Conservation (phyloP, 2,113 vertebrate genomes). For the Dendrocopos noguchii region DNA sequence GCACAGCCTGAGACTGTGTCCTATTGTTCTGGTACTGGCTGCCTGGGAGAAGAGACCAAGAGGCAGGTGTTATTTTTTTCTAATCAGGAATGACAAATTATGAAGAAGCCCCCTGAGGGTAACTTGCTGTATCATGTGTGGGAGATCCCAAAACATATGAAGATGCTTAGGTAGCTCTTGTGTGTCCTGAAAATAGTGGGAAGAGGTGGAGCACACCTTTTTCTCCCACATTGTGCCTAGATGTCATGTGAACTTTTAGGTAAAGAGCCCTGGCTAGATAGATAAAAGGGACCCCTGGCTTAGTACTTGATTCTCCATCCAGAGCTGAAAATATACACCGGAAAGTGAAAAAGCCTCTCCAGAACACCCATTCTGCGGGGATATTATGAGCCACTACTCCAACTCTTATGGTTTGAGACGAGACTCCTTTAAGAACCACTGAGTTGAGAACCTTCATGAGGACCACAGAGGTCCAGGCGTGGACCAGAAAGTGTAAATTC, state of each 20-base stretch:
- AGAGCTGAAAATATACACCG: background rate
- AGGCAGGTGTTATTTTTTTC: background rate
- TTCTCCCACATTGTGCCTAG: background rate
- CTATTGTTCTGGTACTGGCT: too few relatives aligned
- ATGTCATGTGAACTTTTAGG: background rate
- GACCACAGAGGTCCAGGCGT: too few relatives aligned
- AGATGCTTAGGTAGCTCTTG: background rate
- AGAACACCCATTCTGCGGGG: background rate
- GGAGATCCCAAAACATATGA: background rate
- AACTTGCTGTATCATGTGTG: accelerated
- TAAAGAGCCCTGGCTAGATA: background rate
- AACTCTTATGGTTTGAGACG: background rate
- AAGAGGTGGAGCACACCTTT: accelerated
- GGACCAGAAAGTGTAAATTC: too few relatives aligned
- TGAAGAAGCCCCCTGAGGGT: accelerated
- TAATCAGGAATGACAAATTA: background rate
- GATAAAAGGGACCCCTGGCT: background rate
- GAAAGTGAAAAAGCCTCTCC: background rate
- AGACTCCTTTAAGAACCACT: too few relatives aligned
- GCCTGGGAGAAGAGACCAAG: too few relatives aligned
- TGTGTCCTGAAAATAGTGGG: background rate
- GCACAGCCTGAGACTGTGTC: too few relatives aligned
- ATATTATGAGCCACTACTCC: background rate
- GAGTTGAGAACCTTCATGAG: too few relatives aligned
- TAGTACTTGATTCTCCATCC: background rate